Base-by-base conservation (phyloP, 1,140 invertebrate genomes). In the Lordiphosa mommai region DNA sequence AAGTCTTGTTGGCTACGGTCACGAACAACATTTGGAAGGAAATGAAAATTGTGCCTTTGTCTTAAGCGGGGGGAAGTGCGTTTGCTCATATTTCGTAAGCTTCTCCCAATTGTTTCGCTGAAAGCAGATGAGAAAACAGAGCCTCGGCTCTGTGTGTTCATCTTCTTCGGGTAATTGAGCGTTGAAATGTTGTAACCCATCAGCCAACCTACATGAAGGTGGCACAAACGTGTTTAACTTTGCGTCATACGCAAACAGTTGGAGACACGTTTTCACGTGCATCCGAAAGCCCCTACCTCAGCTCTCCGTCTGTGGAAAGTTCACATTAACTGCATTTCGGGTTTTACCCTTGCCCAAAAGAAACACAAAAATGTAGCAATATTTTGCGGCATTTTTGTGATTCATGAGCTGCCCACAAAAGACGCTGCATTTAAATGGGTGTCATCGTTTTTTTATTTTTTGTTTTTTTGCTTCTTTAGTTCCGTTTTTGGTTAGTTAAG, bases 151-250 rank as follows among this genome's bases (percentile, higher is more conserved):
- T 17, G 58, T 41, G 20, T 63, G 17, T 43, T 63, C 60, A 63
- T 67, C 63, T 58, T 66, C 67, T 43, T 7, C 12, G 40, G 57
- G 66, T 70, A 70, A 70, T 70, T 70, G 67, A 70, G 66, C 67
- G 67, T 71, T 76, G 66, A 77, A 72, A 80, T 80, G 49, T 80
- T 80, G 70, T 80, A 80, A 80, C 80, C 60, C 13, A 23, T 9
- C 41, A 48, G 33, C 43, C 44, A 57, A 29, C 60, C 48, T 52
- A 68, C 55, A 68, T 60, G 48, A 69, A 69, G 65, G 65, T 68
- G 65, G 52, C 33, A 74, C 37, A 74, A 79, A 72, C 68, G 72
- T 77, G 72, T 77, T 77, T 73, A 48, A 73, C 49, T 56, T 64
- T 64, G 48, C 44, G 57, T 51, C 47, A 46, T 67, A 59, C 37